Conservation (phyloP, 2,113 vertebrate species). For the Spilogale gracilis region DNA sequence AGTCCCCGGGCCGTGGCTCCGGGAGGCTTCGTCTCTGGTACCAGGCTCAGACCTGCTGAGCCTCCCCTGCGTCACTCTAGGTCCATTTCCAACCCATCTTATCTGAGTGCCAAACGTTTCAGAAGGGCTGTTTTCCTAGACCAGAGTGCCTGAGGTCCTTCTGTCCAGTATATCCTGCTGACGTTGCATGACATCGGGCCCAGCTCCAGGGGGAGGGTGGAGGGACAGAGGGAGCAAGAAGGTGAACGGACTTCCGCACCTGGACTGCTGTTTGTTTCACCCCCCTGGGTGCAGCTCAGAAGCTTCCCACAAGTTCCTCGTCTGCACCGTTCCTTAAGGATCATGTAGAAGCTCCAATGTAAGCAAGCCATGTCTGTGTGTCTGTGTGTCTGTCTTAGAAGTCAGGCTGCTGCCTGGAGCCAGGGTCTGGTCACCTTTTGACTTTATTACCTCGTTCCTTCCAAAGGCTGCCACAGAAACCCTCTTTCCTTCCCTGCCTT, state of each 20-base stretch:
- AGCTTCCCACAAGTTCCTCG: fast-evolving
- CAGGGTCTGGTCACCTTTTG: neutral
- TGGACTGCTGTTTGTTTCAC: neutral
- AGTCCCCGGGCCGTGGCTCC: neutral
- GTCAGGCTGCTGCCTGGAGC: neutral
- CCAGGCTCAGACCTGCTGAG: neutral
- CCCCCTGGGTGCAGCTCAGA: neutral
- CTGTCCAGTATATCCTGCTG: neutral
- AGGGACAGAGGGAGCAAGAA: neutral
- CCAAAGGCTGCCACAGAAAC: neutral
- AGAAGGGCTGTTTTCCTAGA: neutral
- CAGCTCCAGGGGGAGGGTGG: neutral
- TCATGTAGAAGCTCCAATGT: neutral
- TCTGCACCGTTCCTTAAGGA: neutral
- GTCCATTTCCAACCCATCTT: neutral
- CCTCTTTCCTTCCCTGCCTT: neutral
- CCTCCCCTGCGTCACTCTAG: neutral
- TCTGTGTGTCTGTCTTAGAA: neutral
- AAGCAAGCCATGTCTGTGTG: neutral
- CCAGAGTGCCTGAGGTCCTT: neutral
- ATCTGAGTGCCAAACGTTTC: neutral
- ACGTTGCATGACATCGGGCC: neutral
- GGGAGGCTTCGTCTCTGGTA: neutral
- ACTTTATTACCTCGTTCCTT: neutral
- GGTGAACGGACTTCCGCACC: neutral